Base-by-base conservation (phyloP, 2,888 invertebrate genomes). In the Isoperla grammatica region DNA sequence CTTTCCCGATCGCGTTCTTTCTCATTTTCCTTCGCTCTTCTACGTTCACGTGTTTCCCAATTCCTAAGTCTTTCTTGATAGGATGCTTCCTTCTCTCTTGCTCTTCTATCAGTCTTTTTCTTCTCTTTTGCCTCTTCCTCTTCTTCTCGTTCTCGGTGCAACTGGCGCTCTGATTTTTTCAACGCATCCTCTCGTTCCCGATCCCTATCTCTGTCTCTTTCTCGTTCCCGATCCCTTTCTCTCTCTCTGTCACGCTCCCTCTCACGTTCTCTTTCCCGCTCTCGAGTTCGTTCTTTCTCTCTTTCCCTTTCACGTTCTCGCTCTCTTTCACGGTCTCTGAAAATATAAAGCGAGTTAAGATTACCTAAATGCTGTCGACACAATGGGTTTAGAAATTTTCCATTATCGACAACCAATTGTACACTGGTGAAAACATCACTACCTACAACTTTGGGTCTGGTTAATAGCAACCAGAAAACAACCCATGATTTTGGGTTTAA, bases 41-140 rank as follows among this genome's bases (percentile, higher is more conserved):
- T 86, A 13, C 90, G 82, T 76, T 97, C 96, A 64, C 96, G 81
- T 0, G 82, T 80, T 76, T 96, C 95, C 96, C 96, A 97, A 35
- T 82, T 79, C 61, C 84, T 75, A 15, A 79, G 69, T 46, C 76
- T 70, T 68, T 78, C 75, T 71, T 97, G 95, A 76, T 97, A 97
- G n/a, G 93, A 91, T 35, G 90, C 89, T 75, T 97, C 97, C 75
- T 96, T 96, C 72, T 97, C 96, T 11, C 95, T 77, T 0, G 95
- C 90, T 74, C 91, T 87, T 74, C 95, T 86, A 72, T 97, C 96
- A 5, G 86, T 78, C 67, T 94, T 88, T 72, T 95, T 90, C 69
- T 90, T 84, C 71, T 97, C 96, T 60, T 94, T 85, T 17, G 86
- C 82, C 74, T 97, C 96, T 70, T 97, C 96, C 72, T 95, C 95